Percentiles rank a stretch among this genome's conserved stretches.
Conservation (phyloP, 2,113 vertebrate species). For the Thalassoma bifasciatum region DNA sequence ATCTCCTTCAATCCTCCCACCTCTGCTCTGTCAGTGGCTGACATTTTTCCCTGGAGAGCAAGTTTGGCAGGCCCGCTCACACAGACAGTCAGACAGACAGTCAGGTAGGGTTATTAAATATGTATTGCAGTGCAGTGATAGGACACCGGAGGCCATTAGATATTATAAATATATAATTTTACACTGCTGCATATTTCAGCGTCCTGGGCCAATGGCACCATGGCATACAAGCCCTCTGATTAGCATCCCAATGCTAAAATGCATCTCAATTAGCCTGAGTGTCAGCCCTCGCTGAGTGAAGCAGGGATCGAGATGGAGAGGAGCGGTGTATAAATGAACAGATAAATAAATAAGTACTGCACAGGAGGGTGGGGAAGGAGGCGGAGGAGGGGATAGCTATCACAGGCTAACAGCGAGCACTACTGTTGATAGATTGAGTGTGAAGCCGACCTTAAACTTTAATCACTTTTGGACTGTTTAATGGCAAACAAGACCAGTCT, state of each 20-base stretch:
- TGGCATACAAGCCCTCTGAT: conserved; percentile 66
- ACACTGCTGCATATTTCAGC: conserved; percentile 64
- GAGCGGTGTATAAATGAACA: conserved; percentile 40
- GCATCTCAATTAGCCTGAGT: conserved; percentile 76
- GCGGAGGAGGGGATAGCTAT: neutral
- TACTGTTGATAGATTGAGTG: conserved; percentile 25
- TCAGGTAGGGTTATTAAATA: conserved; percentile 75
- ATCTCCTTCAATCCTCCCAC: conserved; percentile 37
- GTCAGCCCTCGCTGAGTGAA: conserved; percentile 67
- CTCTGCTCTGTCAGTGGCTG: conserved; percentile 47
- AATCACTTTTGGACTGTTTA: conserved; percentile 29
- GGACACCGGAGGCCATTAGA: conserved; percentile 73
- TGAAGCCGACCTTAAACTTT: conserved; percentile 32
- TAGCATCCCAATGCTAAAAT: conserved; percentile 75
- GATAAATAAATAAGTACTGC: conserved; percentile 41
- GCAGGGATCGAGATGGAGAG: conserved; percentile 54
- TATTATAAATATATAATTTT: conserved; percentile 75
- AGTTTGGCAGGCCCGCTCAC: conserved; percentile 39
- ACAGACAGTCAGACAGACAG: conserved; percentile 55
- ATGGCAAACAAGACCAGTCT: conserved; percentile 29
- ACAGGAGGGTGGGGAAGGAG: neutral
- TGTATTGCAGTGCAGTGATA: conserved; percentile 71
- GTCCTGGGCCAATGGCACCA: conserved; percentile 35
- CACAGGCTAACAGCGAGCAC: conserved; percentile 9
- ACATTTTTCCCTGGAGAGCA: conserved; percentile 51